Base-by-base conservation (phyloP, 2,797 vertebrate species). In the Halcyon leucocephala region DNA sequence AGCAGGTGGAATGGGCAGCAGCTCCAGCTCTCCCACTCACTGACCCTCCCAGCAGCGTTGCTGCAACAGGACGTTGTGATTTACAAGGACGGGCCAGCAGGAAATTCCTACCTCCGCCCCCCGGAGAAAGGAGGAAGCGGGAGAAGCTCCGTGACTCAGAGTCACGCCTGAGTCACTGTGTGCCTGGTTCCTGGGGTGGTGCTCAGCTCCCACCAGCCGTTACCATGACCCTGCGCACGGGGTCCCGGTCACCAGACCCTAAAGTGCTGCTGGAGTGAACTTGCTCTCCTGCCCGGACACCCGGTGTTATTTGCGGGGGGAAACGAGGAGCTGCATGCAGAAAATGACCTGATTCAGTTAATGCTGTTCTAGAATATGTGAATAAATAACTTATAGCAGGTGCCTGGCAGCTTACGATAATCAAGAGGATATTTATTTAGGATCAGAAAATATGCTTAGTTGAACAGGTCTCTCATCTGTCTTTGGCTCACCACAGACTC, bases 101-200 rank as follows among this genome's bases (percentile, higher is more conserved):
- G 95, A 87, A 91, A 92, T 87, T 74, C 96, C 96, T 89, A 70
- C 96, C 95, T 95, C 96, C 93, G 4, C 94, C 95, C 65, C 78
- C 57, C 8, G 12, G 70, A 84, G 85, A 14, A 44, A 82, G 87
- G 88, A 85, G 65, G 51, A 79, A 66, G 81, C 49, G 7, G 51
- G 65, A 71, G 95, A n/a, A 90, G 79, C 7, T 26, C 42, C 12
- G 24, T 92, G 95, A 95, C n/a, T 96, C 96, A 76, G 88, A 93
- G 85, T 55, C 86, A 57, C 2, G 73, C 37, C 91, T 85, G 95
- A 87, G 93, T 89, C 96, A 89, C 81, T 4, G 71, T 52, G 2
- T 48, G 46, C 44, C 11, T 19, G 60, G 79, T 24, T 92, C 87
- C 93, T 70, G 91, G 92, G 73, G n/a, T 64, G 77, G 62, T 51